Evolutionary conservation across 1,140 invertebrate species (phyloP), one percentile per base, ranked within the genome.

Genomic region (Atta cephalotes): DNA sequence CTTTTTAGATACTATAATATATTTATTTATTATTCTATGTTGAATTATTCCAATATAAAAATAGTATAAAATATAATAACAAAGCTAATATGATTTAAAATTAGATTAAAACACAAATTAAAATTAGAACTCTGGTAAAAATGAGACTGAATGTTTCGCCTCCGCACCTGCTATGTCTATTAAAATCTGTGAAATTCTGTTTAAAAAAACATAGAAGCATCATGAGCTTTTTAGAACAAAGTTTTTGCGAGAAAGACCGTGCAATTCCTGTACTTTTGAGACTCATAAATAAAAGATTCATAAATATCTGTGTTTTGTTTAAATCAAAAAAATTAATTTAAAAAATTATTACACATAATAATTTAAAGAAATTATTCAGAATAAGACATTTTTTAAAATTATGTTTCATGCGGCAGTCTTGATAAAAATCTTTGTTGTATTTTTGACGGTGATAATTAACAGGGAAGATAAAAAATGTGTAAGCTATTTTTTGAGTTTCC

Each of bases 81-180:
- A 35, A 68, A 7, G 4, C 9, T 68, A 68, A 68, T 65, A 65
- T 25, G 6, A 63, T 66, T 66, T 35, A 35, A 66, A 66, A 66
- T 66, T 66, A 9, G 31, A 66, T 66, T 66, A 35, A 66, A 66
- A 4, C 7, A 21, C 16, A 45, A 45, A 21, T 68, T 68, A 21
- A 68, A 68, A 68, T 68, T 68, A 45, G 18, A 28, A 66, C 18
- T 66, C 31, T 39, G 31, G 7, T 66, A 5, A 68, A 68, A 68
- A 45, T 7, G n/a, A 45, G 3, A 68, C n/a, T 39, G 4, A 45
- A 68, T 68, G 12, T 68, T 68, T 21, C 35, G 18, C n/a, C 10
- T 21, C n/a, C 10, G 10, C 65, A 45, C n/a, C 10, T 68, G 65
- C 65, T 39, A 12, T 12, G 63, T 66, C 31, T 39, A 68, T 45